phyloP scores from a whole-genome alignment of 1,140 invertebrate species.

The Drosophila cardini region DNA sequence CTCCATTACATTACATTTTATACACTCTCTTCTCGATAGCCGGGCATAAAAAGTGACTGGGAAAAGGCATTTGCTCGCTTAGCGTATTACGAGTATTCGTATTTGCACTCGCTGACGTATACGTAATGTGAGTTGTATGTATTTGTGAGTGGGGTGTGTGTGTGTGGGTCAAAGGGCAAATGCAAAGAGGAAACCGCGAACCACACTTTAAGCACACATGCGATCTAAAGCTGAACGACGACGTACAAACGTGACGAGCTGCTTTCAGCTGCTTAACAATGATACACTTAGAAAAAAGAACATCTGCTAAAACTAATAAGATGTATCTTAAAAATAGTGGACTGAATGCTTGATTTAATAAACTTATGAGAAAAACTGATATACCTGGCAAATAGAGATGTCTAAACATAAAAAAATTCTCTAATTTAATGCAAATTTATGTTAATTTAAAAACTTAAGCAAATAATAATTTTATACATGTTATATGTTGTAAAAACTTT shows the following conservation, averaged over 20 bases:
- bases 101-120: conserved; percentile 22
- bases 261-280: conserved; percentile 70
- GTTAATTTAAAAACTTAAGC: too few species aligned
- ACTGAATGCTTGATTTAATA: too few species aligned
- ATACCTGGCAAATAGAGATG: too few species aligned
- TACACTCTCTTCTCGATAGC: conserved; percentile 28
- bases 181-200: conserved; percentile 63
- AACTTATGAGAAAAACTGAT: too few species aligned
- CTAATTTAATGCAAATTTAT: too few species aligned
- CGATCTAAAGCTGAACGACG: conserved; percentile 40
- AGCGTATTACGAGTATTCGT: conserved; percentile 34
- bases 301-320: too few species aligned
- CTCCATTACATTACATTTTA: conserved; percentile 50
- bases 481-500: too few species aligned
- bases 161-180: conserved; percentile 53
- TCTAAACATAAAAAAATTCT: too few species aligned
- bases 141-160: too few species aligned
- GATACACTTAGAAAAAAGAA: too few species aligned
- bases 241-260: conserved; percentile 71
- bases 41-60: conserved; percentile 47
- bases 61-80: conserved; percentile 47
- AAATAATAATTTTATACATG: too few species aligned
- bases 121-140: conserved; percentile 17
- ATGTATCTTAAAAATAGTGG: too few species aligned
- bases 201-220: conserved; percentile 31